Evolutionary conservation across 2,797 vertebrate species (phyloP).

Genomic region (Pseudomugil tenellus): DNA sequence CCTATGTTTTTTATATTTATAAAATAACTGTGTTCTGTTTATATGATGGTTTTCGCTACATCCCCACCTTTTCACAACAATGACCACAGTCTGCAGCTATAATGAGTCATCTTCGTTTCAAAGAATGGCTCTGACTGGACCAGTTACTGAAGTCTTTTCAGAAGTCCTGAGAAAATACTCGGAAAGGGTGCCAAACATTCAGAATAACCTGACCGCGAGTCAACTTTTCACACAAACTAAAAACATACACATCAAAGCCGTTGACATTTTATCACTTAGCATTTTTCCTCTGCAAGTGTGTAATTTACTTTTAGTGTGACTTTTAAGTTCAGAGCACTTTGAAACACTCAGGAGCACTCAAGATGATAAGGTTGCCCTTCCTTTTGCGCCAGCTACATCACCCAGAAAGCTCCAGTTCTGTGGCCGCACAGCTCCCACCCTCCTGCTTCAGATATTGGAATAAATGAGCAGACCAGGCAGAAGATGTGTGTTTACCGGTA

Average conservation of each 20-base stretch:
- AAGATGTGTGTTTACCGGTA: slow-evolving; percentile 1
- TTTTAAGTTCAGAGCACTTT: slow-evolving; percentile 35
- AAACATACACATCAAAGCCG: slow-evolving; percentile 1
- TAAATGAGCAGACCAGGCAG: fast-evolving
- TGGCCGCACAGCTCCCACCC: background rate
- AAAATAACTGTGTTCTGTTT: background rate
- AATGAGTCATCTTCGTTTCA: background rate
- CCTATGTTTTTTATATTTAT: too few relatives aligned
- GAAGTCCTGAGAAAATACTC: background rate
- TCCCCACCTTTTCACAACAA: too few relatives aligned
- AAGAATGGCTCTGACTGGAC: background rate
- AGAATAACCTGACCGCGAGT: background rate
- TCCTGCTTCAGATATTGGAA: background rate
- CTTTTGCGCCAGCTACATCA: background rate
- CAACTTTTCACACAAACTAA: slow-evolving; percentile 1
- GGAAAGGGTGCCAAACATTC: background rate
- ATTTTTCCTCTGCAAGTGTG: slow-evolving; percentile 2
- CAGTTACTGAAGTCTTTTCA: background rate
- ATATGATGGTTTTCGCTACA: background rate
- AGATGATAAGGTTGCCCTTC: slow-evolving; percentile 34
- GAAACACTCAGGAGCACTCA: slow-evolving; percentile 36
- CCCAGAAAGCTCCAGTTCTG: background rate
- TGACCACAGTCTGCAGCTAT: too few relatives aligned
- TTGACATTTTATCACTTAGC: slow-evolving; percentile 3
- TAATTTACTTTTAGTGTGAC: slow-evolving; percentile 9